Evolutionary conservation across 2,888 invertebrate genomes (phyloP), one percentile per base, ranked within the genome.

Genomic region (Dicranocentrus wangi): DNA sequence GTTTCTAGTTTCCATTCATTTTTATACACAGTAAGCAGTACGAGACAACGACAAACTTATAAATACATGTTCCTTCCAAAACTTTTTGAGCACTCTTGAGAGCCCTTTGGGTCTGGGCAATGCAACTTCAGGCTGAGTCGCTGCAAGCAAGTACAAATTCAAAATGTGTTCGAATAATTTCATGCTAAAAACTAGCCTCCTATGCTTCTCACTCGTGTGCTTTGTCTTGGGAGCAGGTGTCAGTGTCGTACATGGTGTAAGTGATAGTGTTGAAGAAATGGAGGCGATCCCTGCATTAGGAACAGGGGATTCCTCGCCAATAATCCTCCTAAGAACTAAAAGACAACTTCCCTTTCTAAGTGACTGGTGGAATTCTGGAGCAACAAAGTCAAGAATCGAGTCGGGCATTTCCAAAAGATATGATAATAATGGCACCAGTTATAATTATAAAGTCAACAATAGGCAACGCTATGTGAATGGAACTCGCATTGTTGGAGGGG

Each of bases 281-380:
- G 79, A 79, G 58, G 55, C 63, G 0, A 71, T 79, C 65, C 79
- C 79, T 47, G 79, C 79, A 5, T 58, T 47, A 8, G 79, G 65
- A 65, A 43, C 63, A 1, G 28, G 1, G 8, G 28, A 27, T n/a
- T 42, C 79, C 5, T 47, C 72, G 17, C 71, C 66, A 21, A 17
- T 76, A 15, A 63, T 76, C 43, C 51, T 82, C 2, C 13, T 66
- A n/a, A 61, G 84, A 39, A 32, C 73, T 1, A 83, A 73, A 27
- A 61, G 86, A 73, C 85, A 86, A 72, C 60, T 86, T 32, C 85
- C 85, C 15, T 85, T 86, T 81, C 70, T 85, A 32, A 83, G 82
- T 51, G 84, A 81, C 25, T 86, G 85, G 86, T 84, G 85, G 73
- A 71, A 69, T 47, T 39, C 77, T 1, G n/a, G 58, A 2, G 8